These are phyloP conservation scores for Phalacrocorax carbo DNA, from an alignment of 2,113 vertebrate genomes.

Conservation along the genomic window DNA sequence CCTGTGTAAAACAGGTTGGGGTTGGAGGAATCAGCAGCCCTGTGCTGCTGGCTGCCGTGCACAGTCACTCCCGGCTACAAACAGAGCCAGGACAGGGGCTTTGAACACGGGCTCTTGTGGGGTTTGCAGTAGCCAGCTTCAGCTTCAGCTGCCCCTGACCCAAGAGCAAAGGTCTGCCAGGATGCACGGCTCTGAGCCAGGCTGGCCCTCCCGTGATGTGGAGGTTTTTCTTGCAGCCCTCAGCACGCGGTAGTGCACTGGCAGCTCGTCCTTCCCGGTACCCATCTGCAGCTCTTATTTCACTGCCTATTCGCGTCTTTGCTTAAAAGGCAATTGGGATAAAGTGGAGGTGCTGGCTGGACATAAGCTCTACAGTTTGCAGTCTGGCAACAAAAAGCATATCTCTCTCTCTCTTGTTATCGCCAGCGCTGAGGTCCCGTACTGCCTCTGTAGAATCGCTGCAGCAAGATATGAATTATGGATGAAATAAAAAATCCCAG, in stretches of 20 bases:
- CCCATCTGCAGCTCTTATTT: background rate
- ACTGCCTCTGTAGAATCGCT: background rate
- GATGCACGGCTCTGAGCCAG: background rate
- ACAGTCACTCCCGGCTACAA: background rate
- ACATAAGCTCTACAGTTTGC: background rate
- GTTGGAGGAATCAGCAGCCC: background rate
- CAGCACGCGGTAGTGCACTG: accelerated
- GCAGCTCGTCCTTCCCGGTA: accelerated
- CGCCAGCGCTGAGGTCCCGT: background rate
- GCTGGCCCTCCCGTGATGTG: accelerated
- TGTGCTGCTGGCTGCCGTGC: background rate
- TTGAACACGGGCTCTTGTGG: accelerated
- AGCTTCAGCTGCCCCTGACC: background rate
- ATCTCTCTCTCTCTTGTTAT: background rate
- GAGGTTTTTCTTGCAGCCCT: background rate
- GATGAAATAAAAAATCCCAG: constrained; percentile 52
- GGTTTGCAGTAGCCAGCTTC: background rate
- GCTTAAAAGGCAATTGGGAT: background rate
- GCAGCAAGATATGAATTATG: constrained; percentile 63
- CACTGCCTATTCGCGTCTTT: background rate
- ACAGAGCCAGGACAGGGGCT: accelerated
- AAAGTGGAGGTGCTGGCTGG: background rate
- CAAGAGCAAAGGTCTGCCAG: background rate
- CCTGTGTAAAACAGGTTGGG: accelerated
- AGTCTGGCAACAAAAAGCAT: background rate